These are phyloP conservation scores for Cynopterus brachyotis DNA, from an alignment of 2,113 vertebrate species.

Conservation along the genomic window DNA sequence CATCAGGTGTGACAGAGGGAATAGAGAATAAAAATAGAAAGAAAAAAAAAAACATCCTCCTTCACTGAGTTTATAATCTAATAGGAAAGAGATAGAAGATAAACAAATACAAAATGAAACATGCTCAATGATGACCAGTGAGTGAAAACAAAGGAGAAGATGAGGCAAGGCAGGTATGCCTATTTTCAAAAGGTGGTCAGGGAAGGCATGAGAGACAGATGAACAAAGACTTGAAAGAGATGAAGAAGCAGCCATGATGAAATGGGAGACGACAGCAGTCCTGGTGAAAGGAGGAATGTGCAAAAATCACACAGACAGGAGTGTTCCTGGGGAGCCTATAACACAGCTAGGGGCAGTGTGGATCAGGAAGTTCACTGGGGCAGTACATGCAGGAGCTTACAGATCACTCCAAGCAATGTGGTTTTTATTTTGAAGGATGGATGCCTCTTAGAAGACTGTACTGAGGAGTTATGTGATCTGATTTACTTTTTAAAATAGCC, in stretches of 20 bases:
- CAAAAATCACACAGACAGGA: neutral
- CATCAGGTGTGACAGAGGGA: neutral
- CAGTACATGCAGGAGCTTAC: neutral
- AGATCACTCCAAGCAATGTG: neutral
- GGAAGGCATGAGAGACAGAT: neutral
- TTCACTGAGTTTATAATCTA: neutral
- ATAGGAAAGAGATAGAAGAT: neutral
- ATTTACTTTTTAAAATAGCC: neutral
- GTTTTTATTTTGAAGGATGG: neutral
- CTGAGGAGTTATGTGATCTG: neutral
- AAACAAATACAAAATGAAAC: neutral
- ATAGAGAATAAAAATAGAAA: neutral
- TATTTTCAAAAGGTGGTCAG: neutral
- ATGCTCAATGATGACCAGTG: neutral
- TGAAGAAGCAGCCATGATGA: neutral
- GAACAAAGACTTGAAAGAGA: neutral
- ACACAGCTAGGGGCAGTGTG: neutral
- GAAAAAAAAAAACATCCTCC: accelerated
- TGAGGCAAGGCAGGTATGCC: neutral
- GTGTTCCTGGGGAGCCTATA: neutral
- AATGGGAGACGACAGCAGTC: neutral
- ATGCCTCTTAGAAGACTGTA: neutral
- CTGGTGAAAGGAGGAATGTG: neutral
- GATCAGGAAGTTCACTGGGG: neutral
- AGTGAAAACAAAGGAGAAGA: neutral